These are phyloP conservation scores for Pluvianellus socialis DNA, from an alignment of 2,113 vertebrate species.

Conservation along the genomic window DNA sequence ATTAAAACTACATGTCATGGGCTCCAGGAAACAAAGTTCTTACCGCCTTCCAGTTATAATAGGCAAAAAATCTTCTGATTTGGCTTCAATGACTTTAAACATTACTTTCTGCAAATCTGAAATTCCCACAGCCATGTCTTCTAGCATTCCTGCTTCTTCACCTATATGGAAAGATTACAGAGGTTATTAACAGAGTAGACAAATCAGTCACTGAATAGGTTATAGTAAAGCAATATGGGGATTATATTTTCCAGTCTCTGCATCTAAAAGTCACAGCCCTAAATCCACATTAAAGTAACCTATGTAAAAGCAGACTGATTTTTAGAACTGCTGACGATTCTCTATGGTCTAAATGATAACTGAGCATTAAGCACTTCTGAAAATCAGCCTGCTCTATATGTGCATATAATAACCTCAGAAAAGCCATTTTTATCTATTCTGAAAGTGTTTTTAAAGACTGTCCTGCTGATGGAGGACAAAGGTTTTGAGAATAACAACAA, in stretches of 20 bases:
- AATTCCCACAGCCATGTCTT: constrained; percentile 96
- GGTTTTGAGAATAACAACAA: not conserved
- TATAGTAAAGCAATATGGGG: not conserved
- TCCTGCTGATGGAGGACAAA: not conserved
- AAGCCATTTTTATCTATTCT: not conserved
- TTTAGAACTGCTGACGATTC: not conserved
- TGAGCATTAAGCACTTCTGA: not conserved
- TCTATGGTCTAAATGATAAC: not conserved
- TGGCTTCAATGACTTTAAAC: constrained; percentile 93
- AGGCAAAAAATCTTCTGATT: constrained; percentile 88
- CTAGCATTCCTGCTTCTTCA: constrained; percentile 97
- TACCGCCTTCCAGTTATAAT: constrained; percentile 91
- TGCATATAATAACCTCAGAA: not conserved
- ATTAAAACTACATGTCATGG: not conserved
- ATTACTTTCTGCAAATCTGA: constrained; percentile 90
- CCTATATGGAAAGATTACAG: constrained; percentile 74
- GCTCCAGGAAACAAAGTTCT: constrained; percentile 49
- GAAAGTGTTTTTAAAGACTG: not conserved
- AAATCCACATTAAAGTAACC: constrained; percentile 13
- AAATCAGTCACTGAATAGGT: not conserved
- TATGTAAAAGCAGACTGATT: constrained; percentile 4
- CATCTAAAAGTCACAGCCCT: not conserved
- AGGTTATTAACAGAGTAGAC: constrained; percentile 17
- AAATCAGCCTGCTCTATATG: not conserved
- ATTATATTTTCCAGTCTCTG: not conserved